phyloP scores from a whole-genome alignment of 2,888 invertebrate species.

The Diarsia rubi region DNA sequence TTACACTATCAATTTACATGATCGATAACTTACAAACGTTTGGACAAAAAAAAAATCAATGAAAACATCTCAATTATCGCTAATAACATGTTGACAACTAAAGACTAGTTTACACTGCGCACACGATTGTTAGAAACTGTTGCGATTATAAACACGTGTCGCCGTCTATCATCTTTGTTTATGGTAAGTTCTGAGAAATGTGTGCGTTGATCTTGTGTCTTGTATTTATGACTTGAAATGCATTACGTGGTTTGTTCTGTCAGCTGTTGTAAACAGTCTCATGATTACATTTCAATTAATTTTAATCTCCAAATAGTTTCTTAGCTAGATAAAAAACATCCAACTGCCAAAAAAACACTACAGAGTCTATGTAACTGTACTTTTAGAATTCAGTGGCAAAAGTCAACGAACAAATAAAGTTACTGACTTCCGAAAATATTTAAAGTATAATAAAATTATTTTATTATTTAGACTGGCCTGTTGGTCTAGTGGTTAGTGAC shows the following conservation, averaged over 20 bases:
- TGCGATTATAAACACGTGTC: slow-evolving; percentile 54
- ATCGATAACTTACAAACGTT: slow-evolving; percentile 35
- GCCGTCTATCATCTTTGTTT: slow-evolving; percentile 49
- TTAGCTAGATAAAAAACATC: neutral
- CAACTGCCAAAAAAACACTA: too few species aligned
- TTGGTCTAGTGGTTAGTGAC: too few species aligned
- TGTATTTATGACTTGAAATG: slow-evolving; percentile 37
- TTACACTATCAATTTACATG: slow-evolving; percentile 38
- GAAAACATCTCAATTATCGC: slow-evolving; percentile 55
- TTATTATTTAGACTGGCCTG: too few species aligned
- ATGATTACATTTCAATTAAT: slow-evolving; percentile 26
- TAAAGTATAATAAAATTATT: too few species aligned
- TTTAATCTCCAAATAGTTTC: slow-evolving; percentile 5
- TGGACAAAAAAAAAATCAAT: slow-evolving; percentile 32
- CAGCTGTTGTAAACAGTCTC: slow-evolving; percentile 43
- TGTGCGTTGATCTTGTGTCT: slow-evolving; percentile 39
- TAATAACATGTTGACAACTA: slow-evolving; percentile 52
- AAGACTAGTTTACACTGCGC: slow-evolving; percentile 49
- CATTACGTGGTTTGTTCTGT: slow-evolving; percentile 37
- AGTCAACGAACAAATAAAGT: too few species aligned
- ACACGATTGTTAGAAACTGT: slow-evolving; percentile 41
- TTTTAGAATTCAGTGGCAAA: too few species aligned
- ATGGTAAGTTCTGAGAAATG: slow-evolving; percentile 54
- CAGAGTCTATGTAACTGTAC: too few species aligned
- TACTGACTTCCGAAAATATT: too few species aligned